Evolutionary conservation across 2,113 vertebrate genomes (phyloP), one percentile per base, ranked within the genome.

Genomic region (Cyanoderma ruficeps): DNA sequence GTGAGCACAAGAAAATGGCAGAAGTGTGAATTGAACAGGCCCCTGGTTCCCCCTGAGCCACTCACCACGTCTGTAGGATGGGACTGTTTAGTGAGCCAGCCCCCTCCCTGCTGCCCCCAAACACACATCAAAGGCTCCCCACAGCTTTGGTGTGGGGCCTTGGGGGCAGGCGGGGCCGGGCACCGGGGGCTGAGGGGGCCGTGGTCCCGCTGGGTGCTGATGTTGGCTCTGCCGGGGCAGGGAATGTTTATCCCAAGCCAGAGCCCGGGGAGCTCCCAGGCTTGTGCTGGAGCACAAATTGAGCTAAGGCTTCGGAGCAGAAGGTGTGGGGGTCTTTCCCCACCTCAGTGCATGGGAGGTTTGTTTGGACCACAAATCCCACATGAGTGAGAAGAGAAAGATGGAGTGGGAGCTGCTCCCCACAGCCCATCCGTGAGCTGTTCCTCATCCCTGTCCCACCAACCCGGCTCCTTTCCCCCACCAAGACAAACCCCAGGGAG

Each of bases 351-450:
- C 65, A 61, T 52, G 2, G n/a, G 71, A 92, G 77, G 74, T 81
- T 96, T 94, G 77, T 94, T 90, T 94, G 67, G 14, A 67, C 94
- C 96, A 85, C 95, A 90, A 31, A 93, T 87, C 74, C 96, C 95
- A 97, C 96, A 95, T 93, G 90, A 97, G 70, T 87, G 94, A 77
- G 81, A 59, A 82, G 60, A 49, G 16, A 53, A 60, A 82, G 84
- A 53, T 60, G 90, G 65, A 60, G 55, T 1, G 4, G 61, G 84
- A 79, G 81, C 81, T 75, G 83, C 64, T 93, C 55, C 89, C 59
- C 49, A 49, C 27, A 56, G 69, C 70, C 85, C 93, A 61, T 60
- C 23, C 71, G 46, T n/a, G 60, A 81, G 77, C 81, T 7, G 0
- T 5, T 87, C 78, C 74, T 59, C 78, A 59, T 33, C 7, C 0